Evolutionary conservation across 1,140 invertebrate species (phyloP), one percentile per base, ranked within the genome.

Genomic region (Helicoverpa armigera): DNA sequence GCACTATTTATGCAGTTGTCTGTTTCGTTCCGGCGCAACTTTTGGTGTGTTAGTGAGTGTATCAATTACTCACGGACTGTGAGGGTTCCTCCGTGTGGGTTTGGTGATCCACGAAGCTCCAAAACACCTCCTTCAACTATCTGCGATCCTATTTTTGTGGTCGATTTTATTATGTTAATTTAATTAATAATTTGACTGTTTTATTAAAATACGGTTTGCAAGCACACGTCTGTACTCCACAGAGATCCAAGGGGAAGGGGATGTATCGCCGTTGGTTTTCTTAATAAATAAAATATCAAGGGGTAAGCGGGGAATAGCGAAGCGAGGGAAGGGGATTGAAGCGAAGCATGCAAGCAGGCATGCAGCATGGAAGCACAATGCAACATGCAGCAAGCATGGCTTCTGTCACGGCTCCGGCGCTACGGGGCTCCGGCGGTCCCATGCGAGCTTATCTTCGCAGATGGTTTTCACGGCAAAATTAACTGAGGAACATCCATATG

Each of bases 171-270:
- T 58, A 58, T 58, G 56, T 58, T 58, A 58, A 58, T 58, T 58
- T 58, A 58, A 58, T 16, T 58, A 58, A 18, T 58, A 16, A 18
- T 58, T 58, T 58, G n/a, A 58, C 56, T 58, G 56, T 58, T 58
- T 58, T 58, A 58, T 58, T 58, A 18, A 58, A 23, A 16, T 58
- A 58, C 56, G 56, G 56, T 58, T 58, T 18, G 56, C n/a, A 58
- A 58, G n/a, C 56, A 58, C 56, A 58, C 56, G 56, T 58, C 56
- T 58, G 56, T 58, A 58, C 56, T 58, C 56, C 56, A 58, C 56
- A 58, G 56, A 58, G 56, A 58, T 63, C 60, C 18, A 31, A 35
- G 11, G 60, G 18, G 18, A 31, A 31, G 23, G 60, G 60, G 12
- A 63, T 35, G 23, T 23, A 23, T 23, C 23, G 23, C 23, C 23